Conservation (phyloP, 2,797 vertebrate genomes). For the Todus mexicanus region DNA sequence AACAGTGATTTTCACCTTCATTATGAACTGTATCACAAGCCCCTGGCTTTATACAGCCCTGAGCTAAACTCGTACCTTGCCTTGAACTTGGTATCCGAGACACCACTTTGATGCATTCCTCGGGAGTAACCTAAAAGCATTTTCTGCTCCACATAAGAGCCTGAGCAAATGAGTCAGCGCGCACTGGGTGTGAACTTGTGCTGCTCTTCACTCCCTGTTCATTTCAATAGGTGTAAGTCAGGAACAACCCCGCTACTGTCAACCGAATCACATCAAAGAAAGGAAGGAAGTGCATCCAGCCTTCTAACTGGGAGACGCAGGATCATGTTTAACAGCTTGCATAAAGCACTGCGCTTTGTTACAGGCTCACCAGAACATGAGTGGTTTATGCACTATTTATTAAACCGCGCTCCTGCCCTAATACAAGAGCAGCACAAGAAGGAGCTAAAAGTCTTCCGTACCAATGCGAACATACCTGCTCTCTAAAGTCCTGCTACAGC, state of each 20-base stretch:
- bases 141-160: background rate
- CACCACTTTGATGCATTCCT: background rate
- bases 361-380: background rate
- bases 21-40: background rate
- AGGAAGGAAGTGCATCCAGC: background rate
- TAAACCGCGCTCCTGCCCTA: background rate
- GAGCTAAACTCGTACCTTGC: background rate
- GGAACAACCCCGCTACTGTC: background rate
- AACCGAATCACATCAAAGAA: conserved; percentile 15
- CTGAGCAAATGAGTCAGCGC: background rate
- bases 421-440: background rate
- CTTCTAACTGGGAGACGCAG: background rate
- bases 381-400: background rate
- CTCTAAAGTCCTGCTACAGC: background rate
- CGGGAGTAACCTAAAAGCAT: background rate
- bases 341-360: background rate
- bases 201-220: background rate
- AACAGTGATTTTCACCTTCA: background rate
- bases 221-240: background rate
- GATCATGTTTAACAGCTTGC: background rate
- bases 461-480: background rate
- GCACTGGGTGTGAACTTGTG: background rate
- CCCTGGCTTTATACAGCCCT: background rate
- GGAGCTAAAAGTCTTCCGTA: background rate
- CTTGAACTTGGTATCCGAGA: background rate